A percentile compares a stretch with the other conserved stretches of the same genome.
These are phyloP conservation scores for Siniperca knerii DNA, from an alignment of 2,113 vertebrate genomes.

Conservation along the genomic window DNA sequence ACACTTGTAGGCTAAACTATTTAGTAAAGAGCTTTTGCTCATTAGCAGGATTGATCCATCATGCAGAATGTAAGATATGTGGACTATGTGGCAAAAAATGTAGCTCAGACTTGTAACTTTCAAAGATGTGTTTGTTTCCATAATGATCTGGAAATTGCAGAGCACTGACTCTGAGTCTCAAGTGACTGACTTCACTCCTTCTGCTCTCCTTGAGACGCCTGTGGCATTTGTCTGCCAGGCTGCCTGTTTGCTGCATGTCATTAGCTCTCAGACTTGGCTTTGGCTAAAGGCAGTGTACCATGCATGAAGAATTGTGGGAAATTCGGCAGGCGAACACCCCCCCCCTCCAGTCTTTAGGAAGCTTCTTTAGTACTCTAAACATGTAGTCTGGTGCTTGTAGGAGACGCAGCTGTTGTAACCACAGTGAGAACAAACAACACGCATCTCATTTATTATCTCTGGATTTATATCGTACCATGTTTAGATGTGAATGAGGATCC, in stretches of 20 bases:
- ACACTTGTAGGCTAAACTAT: not conserved
- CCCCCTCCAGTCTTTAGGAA: conserved; percentile 36
- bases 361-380: conserved; percentile 60
- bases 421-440: conserved; percentile 28
- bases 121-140: conserved; percentile 56
- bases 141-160: conserved; percentile 47
- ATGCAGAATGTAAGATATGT: conserved; percentile 44
- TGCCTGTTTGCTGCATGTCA: conserved; percentile 50
- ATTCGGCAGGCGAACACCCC: conserved; percentile 17
- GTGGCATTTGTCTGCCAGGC: conserved; percentile 49
- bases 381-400: conserved; percentile 53
- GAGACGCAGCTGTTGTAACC: conserved; percentile 55
- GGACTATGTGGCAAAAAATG: conserved; percentile 32
- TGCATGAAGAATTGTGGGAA: conserved; percentile 70
- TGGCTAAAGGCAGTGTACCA: conserved; percentile 29
- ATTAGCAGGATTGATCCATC: conserved; percentile 32
- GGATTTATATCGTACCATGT: conserved; percentile 18
- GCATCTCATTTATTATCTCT: conserved; percentile 52
- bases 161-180: conserved; percentile 30
- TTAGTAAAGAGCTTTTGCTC: conserved; percentile 20
- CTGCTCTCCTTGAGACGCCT: conserved; percentile 24
- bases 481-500: not conserved
- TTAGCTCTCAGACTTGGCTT: conserved; percentile 28
- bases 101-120: conserved; percentile 24
- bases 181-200: conserved; percentile 34